Evolutionary conservation across 2,797 vertebrate genomes (phyloP), one percentile per base, ranked within the genome.

Genomic region (Xiphorhynchus erythropygius): DNA sequence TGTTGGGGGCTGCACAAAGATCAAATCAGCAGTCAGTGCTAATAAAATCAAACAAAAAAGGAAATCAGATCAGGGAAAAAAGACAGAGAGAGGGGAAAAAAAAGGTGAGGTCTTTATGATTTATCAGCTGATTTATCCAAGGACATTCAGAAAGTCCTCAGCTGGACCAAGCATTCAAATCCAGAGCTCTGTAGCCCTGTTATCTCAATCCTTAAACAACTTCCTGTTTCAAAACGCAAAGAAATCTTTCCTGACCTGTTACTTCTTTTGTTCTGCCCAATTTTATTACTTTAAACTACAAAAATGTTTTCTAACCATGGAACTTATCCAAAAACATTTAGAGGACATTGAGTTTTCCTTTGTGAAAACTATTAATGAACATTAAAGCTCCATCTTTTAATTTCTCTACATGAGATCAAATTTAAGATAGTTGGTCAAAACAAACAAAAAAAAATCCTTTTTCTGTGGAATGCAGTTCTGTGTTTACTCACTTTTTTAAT

Each of bases 371-470:
- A n/a, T 68, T 65, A 88, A 39, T 14, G 28, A 47, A 32, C 11
- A 11, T 50, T 44, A 65, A 82, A 59, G 13, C 15, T 74, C 52
- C 35, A 63, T 59, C 49, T 73, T 92, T 92, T 56, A 35, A 84
- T 77, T 82, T 70, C 21, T 56, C 14, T 64, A 19, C 22, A 41
- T 7, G 21, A 60, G n/a, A 53, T 47, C 25, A 74, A 60, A 56
- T 87, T 87, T 77, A 63, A 87, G 81, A 60, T 8, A 50, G 13
- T 52, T 67, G 53, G 25, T 82, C 5, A 70, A 92, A 87, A 76
- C 11, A 69, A 59, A 7, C 21, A 8, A 62, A 37, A 62, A 37
- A 56, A 42, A 19, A 62, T 52, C 22, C 13, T 14, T 83, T 56
- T 62, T 28, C 60, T 37, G 30, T 60, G 24, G 46, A 64, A 77